Conservation (phyloP, 30 jellyfish, hydroid and myxozoan genomes). For the Aurelia aurita complex sp. Pacific region DNA sequence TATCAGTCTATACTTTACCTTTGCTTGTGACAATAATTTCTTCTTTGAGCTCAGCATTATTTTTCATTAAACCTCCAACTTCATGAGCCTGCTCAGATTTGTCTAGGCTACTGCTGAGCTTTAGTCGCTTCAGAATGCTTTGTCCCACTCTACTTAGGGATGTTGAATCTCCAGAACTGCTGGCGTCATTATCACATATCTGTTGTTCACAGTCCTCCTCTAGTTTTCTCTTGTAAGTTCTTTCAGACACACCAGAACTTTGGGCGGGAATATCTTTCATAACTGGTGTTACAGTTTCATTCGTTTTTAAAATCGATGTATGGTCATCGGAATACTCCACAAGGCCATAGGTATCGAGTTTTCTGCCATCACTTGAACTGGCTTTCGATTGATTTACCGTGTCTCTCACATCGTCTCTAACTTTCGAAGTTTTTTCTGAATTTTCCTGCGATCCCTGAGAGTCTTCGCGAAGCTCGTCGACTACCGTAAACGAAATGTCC, state of each 20-base stretch:
- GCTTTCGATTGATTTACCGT: background rate
- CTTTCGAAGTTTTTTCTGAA: background rate
- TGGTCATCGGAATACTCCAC: conserved; percentile 3
- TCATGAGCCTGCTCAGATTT: background rate
- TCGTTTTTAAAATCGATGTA: background rate
- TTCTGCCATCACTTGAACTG: background rate
- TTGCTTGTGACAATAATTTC: too few species aligned
- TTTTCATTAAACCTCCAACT: background rate
- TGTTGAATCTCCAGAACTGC: too few species aligned
- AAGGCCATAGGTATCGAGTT: background rate
- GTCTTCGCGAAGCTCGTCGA: background rate
- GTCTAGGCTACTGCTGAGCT: background rate
- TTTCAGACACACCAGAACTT: too few species aligned
- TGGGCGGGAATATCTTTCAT: too few species aligned
- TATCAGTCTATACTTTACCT: too few species aligned
- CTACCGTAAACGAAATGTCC: background rate
- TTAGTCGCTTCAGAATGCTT: background rate
- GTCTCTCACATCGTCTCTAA: background rate
- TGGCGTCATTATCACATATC: too few species aligned
- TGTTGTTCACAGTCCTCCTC: too few species aligned
- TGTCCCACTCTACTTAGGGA: background rate
- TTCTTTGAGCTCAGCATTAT: background rate
- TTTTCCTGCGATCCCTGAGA: background rate
- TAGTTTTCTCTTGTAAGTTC: too few species aligned
- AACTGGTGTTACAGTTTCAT: too few species aligned